A percentile compares a stretch with the other conserved stretches of the same genome.
Evolutionary conservation across 2,797 vertebrate species (phyloP).

Genomic region (Falco rusticolus): DNA sequence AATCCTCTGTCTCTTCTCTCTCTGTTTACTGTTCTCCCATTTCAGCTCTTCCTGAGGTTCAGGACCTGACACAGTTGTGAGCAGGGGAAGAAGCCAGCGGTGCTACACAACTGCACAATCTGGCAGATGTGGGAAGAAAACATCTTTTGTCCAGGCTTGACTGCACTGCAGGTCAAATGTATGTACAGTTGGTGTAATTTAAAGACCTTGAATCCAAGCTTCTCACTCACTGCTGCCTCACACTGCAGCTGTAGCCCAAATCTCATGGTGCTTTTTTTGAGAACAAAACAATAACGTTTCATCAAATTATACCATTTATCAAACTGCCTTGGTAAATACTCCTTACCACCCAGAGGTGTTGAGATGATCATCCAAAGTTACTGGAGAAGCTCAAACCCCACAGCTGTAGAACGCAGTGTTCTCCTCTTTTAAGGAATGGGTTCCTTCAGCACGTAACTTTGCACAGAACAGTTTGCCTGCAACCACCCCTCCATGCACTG

Average conservation of each 20-base stretch:
- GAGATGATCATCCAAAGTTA: not conserved
- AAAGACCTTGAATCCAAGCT: not conserved
- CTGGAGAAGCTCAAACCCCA: not conserved
- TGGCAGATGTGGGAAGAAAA: not conserved
- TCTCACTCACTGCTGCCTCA: too few species aligned
- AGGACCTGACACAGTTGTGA: not conserved
- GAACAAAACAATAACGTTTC: not conserved
- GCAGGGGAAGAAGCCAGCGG: not conserved
- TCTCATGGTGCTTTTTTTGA: too few species aligned
- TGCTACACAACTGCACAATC: rapidly evolving
- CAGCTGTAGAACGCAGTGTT: not conserved
- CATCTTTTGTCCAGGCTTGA: not conserved
- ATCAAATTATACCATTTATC: not conserved
- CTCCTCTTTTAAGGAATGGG: not conserved
- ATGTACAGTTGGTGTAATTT: not conserved
- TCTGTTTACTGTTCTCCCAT: not conserved
- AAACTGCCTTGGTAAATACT: not conserved
- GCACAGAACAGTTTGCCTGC: not conserved
- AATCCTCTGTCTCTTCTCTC: not conserved
- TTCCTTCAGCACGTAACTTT: not conserved
- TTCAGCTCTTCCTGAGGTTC: not conserved
- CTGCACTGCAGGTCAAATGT: not conserved
- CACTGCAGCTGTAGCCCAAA: not conserved
- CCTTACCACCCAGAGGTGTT: not conserved
- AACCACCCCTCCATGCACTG: not conserved